Conservation (phyloP, 1,140 invertebrate genomes). For the Leptinotarsa undecemlineata region DNA sequence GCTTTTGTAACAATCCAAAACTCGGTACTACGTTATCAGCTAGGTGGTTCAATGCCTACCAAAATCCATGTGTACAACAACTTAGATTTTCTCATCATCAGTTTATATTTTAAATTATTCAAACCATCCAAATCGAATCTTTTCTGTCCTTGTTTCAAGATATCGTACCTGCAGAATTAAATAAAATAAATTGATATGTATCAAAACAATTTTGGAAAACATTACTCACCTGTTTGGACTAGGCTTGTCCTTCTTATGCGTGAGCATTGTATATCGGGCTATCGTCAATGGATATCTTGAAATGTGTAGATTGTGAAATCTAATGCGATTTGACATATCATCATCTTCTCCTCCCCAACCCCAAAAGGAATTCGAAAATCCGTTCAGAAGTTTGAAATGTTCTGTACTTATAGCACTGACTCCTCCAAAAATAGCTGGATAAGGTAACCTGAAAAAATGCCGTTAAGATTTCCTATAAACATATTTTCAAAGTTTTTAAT, state of each 20-base stretch:
- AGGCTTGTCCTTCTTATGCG: constrained; percentile 84
- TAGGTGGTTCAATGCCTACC: constrained; percentile 65
- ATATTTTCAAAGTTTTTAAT: no score
- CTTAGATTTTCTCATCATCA: constrained; percentile 69
- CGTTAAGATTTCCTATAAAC: not conserved
- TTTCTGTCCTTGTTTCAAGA: constrained; percentile 79
- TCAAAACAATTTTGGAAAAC: no score
- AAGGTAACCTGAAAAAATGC: constrained; percentile 75
- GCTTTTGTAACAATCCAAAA: no score
- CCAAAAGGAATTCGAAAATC: constrained; percentile 91
- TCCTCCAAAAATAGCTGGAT: constrained; percentile 85
- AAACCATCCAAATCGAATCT: constrained; percentile 85
- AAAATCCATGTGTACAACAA: constrained; percentile 78
- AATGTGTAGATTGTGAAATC: constrained; percentile 78
- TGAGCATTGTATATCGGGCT: constrained; percentile 88
- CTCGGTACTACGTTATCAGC: constrained; percentile 56
- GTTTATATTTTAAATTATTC: constrained; percentile 81
- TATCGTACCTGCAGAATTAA: constrained; percentile 72
- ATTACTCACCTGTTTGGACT: constrained; percentile 79
- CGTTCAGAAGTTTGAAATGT: constrained; percentile 83
- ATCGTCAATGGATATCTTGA: constrained; percentile 84
- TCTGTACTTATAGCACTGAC: constrained; percentile 82
- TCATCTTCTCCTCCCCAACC: constrained; percentile 94
- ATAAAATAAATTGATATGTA: constrained; percentile 39
- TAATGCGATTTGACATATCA: constrained; percentile 86